Conservation (phyloP, 1,140 invertebrate genomes). For the Tetranychus cinnabarinus region DNA sequence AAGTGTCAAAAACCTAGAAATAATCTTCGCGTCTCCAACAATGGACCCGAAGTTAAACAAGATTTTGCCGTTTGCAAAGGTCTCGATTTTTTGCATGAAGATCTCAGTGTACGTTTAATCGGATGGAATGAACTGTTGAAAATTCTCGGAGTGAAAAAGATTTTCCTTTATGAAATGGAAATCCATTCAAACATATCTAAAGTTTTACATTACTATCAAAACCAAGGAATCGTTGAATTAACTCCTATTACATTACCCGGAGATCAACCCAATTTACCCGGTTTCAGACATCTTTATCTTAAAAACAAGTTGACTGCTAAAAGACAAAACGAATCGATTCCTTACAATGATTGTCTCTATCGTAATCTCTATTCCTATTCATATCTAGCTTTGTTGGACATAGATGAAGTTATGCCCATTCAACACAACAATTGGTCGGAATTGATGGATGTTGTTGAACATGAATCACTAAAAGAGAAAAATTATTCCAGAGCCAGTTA, state of each 20-base stretch:
- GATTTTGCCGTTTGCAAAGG: conserved; percentile 80
- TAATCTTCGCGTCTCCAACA: conserved; percentile 57
- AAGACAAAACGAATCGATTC: conserved; percentile 80
- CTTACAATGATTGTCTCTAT: conserved; percentile 89
- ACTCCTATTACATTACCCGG: conserved; percentile 69
- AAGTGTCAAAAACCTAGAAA: conserved; percentile 26
- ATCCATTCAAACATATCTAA: too few species aligned
- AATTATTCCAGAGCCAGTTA: conserved; percentile 56
- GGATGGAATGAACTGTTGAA: conserved; percentile 79
- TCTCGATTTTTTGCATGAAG: conserved; percentile 72
- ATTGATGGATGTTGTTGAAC: conserved; percentile 43
- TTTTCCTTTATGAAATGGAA: not conserved
- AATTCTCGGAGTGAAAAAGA: conserved; percentile 65
- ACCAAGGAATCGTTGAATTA: conserved; percentile 41
- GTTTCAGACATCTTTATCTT: conserved; percentile 33
- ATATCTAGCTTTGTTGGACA: conserved; percentile 68
- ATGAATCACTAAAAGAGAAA: conserved; percentile 29
- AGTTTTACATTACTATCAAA: too few species aligned
- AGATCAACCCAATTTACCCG: conserved; percentile 64
- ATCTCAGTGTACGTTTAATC: conserved; percentile 62
- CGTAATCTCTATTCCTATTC: conserved; percentile 71
- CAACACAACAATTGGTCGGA: conserved; percentile 45
- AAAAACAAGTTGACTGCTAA: too few species aligned
- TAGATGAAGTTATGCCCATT: conserved; percentile 80
- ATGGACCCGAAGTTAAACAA: conserved; percentile 34